These are phyloP conservation scores for Drosophila incognita DNA, from an alignment of 2,888 invertebrate species.

Conservation along the genomic window DNA sequence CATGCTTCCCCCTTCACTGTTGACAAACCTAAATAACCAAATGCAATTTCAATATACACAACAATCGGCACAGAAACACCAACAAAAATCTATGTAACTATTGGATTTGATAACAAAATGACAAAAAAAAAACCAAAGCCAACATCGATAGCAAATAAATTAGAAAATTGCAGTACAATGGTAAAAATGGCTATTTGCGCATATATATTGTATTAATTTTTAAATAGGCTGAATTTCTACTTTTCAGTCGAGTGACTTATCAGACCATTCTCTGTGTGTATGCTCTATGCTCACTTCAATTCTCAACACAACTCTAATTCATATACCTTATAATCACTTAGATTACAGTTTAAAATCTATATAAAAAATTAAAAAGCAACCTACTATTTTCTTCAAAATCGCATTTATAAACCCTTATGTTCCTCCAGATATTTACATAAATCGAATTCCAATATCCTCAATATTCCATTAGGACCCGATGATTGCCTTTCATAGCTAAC, in stretches of 20 bases:
- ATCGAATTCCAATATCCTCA: not conserved
- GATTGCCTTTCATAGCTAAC: not conserved
- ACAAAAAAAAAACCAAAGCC: conserved; percentile 34
- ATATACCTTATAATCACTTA: too few species aligned
- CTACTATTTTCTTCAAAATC: not conserved
- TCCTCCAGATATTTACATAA: not conserved
- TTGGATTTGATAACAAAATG: conserved; percentile 64
- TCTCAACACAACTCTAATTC: not conserved
- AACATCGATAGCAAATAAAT: conserved; percentile 56
- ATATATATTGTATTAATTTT: not conserved
- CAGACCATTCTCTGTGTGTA: not conserved
- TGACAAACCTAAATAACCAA: conserved; percentile 59
- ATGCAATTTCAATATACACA: conserved; percentile 60
- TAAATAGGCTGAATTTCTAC: not conserved
- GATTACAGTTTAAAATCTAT: not conserved
- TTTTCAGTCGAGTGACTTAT: not conserved
- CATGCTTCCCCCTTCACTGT: conserved; percentile 1
- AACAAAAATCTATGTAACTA: conserved; percentile 40
- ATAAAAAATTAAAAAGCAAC: not conserved
- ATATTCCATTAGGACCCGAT: not conserved
- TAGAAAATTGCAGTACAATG: conserved; percentile 43
- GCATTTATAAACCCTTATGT: not conserved
- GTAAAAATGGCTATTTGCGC: not conserved
- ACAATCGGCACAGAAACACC: conserved; percentile 15
- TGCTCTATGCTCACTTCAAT: not conserved